Evolutionary conservation across 2,888 invertebrate species (phyloP).

Genomic region (Tortrix viridana): DNA sequence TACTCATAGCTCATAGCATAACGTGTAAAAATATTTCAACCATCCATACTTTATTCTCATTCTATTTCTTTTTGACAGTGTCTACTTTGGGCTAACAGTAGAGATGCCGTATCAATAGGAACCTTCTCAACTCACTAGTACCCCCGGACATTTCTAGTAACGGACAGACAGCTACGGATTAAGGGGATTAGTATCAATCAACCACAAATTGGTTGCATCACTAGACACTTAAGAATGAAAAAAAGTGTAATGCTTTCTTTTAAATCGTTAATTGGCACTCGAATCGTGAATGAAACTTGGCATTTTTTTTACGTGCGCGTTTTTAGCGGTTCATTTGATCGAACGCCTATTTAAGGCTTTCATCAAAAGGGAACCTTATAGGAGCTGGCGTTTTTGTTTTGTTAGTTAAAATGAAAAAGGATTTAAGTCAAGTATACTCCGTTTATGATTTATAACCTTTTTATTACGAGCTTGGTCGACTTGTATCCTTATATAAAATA

Average conservation of each 20-base stretch:
- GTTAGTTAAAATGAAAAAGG: too few relatives aligned
- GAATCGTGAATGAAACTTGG: constrained; percentile 24
- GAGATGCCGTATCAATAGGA: constrained; percentile 13
- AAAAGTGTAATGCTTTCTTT: constrained; percentile 40
- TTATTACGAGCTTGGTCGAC: too few relatives aligned
- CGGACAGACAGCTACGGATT: constrained; percentile 66
- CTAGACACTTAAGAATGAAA: constrained; percentile 41
- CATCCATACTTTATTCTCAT: too few relatives aligned
- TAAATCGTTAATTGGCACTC: constrained; percentile 47
- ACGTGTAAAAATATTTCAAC: too few relatives aligned
- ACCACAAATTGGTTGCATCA: constrained; percentile 72
- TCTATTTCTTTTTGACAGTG: too few relatives aligned
- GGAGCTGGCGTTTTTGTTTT: too few relatives aligned
- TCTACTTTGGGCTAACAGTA: background rate
- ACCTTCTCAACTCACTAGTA: constrained; percentile 14
- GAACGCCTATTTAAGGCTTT: background rate
- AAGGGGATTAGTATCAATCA: constrained; percentile 80
- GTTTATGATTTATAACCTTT: too few relatives aligned
- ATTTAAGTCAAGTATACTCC: too few relatives aligned
- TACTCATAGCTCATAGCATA: too few relatives aligned
- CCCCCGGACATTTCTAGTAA: constrained; percentile 49
- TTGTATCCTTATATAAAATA: too few relatives aligned
- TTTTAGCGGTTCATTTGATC: constrained; percentile 7
- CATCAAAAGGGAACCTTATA: too few relatives aligned
- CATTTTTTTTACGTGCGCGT: constrained; percentile 5